These are phyloP conservation scores for Orcinus orca DNA, from an alignment of 2,113 vertebrate species.

Conservation along the genomic window DNA sequence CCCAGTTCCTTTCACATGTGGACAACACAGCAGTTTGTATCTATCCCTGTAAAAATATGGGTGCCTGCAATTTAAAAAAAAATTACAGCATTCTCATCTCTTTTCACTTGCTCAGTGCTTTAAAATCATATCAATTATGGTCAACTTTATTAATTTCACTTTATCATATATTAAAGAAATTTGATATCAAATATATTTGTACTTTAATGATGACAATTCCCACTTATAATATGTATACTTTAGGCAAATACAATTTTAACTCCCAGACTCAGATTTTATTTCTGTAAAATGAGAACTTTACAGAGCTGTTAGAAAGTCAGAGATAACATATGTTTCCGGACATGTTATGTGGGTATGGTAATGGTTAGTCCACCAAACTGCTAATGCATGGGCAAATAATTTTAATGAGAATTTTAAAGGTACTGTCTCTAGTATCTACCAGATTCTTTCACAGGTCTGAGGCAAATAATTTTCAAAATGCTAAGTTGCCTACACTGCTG, in stretches of 20 bases:
- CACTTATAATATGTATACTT: background rate
- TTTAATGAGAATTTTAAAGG: background rate
- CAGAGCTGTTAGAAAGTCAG: background rate
- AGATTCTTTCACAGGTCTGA: background rate
- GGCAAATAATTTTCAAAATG: background rate
- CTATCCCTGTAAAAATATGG: background rate
- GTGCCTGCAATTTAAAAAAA: background rate
- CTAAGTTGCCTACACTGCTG: background rate
- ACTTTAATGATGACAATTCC: background rate
- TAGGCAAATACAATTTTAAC: background rate
- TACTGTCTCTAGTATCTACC: background rate
- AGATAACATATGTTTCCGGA: background rate
- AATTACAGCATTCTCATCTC: background rate
- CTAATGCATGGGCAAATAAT: background rate
- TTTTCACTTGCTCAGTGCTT: background rate
- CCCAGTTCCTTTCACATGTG: constrained; percentile 2
- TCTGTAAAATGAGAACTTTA: background rate
- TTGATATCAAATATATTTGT: background rate
- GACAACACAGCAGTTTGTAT: background rate
- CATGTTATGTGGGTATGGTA: too few species aligned
- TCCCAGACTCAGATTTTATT: background rate
- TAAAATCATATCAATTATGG: background rate
- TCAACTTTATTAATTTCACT: background rate
- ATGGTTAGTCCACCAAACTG: background rate
- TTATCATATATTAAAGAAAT: background rate